Base-by-base conservation (phyloP, 2,797 vertebrate species). In the Adrianichthys oophorus region DNA sequence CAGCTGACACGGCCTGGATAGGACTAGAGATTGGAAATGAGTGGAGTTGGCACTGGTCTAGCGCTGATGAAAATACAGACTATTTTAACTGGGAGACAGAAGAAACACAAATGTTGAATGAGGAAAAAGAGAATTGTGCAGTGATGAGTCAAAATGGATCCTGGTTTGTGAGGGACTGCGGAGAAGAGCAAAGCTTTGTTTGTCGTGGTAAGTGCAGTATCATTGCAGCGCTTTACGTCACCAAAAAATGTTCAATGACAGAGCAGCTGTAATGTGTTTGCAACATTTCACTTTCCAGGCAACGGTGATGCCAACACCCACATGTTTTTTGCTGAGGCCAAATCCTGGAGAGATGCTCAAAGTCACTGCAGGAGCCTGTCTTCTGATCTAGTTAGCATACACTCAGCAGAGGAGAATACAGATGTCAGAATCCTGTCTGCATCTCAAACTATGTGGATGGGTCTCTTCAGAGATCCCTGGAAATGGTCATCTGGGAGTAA, bases 401-500 rank as follows among this genome's bases (percentile, higher is more conserved):
- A 52, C 29, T 83, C 82, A 23, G 32, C 16, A 21, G 46, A 57
- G 4, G 77, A 88, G 41, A 91, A 90, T 56, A 21, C 59, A 8
- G 68, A 50, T 0, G 48, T 89, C 4, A 66, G 2, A 14, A 66
- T 40, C 0, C n/a, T 72, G 12, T 69, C 70, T 12, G 3, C 1
- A 14, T 65, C 64, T 32, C 56, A 65, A 54, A 54, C 41, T 3
- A 64, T 78, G 32, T 91, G 90, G 89, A 88, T 86, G 7, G 87
- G 89, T 49, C 79, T 91, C 32, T 91, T 92, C 62, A 86, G 74
- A 62, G 91, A 91, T 53, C 32, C 63, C 14, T 91, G 90, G 89
- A 74, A 14, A 41, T 90, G 89, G 88, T 90, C 85, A 0, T 83
- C 89, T 59, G 83, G 76, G n/a, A 85, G 73, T 62, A 63, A 44